Evolutionary conservation across 2,888 invertebrate genomes (phyloP).

Genomic region (Lasioglossum marginatum): DNA sequence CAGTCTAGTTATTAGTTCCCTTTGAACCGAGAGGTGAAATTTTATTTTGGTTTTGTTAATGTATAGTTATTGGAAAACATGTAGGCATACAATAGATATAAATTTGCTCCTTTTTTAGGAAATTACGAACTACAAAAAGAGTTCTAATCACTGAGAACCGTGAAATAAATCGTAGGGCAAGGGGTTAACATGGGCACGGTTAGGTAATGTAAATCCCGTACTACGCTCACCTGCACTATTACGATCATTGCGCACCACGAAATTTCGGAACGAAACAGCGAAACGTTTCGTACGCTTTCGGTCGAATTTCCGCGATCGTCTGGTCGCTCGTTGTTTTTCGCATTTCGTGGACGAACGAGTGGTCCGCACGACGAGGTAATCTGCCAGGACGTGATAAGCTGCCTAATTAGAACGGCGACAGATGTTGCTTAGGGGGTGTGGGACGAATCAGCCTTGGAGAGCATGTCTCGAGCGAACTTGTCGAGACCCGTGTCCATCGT

Average conservation of each 20-base stretch:
- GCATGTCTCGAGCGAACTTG: conserved; percentile 40
- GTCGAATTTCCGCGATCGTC: background rate
- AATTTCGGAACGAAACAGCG: conserved; percentile 29
- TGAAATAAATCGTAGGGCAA: too few species aligned
- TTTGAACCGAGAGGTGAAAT: too few species aligned
- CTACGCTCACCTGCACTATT: too few species aligned
- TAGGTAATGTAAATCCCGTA: too few species aligned
- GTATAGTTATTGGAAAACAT: too few species aligned
- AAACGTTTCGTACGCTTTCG: background rate
- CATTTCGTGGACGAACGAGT: conserved; percentile 32
- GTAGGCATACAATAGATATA: too few species aligned
- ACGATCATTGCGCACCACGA: background rate
- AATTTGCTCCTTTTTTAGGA: too few species aligned
- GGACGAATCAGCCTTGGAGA: conserved; percentile 34
- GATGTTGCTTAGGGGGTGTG: conserved; percentile 60
- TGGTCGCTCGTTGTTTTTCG: conserved; percentile 34
- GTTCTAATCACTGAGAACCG: too few species aligned
- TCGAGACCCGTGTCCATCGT: conserved; percentile 58
- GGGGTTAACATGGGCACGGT: too few species aligned
- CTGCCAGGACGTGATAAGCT: conserved; percentile 62
- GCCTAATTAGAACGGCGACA: conserved; percentile 67
- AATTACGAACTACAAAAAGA: too few species aligned
- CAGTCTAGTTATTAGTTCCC: too few species aligned
- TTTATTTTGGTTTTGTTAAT: too few species aligned
- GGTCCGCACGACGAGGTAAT: conserved; percentile 54